A percentile compares a stretch with the other conserved stretches of the same genome.
Evolutionary conservation across 2,888 invertebrate genomes (phyloP).

Genomic region (Aphodius granarius): DNA sequence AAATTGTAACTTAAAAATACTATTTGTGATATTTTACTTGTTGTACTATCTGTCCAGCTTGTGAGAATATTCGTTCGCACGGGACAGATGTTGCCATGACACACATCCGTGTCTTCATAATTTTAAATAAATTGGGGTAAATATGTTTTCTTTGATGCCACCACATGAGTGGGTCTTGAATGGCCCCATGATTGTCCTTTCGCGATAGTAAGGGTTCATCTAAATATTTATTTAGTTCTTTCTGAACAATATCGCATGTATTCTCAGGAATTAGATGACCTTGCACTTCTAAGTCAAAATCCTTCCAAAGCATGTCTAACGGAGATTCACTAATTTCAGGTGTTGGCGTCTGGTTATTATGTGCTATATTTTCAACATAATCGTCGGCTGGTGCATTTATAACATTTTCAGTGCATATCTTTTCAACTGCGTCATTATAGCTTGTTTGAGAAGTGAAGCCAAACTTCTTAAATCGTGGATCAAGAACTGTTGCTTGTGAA

Average conservation of each 20-base stretch:
- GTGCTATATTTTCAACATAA: too few species aligned
- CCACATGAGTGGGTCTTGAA: conserved; percentile 33
- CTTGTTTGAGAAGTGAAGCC: background rate
- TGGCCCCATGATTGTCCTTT: conserved; percentile 13
- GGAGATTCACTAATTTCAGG: background rate
- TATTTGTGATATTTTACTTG: background rate
- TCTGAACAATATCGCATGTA: background rate
- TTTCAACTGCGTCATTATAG: background rate
- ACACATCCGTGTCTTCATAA: conserved; percentile 33
- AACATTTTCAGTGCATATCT: background rate
- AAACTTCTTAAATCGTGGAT: background rate
- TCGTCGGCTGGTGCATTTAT: background rate
- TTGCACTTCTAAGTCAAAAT: background rate
- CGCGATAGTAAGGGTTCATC: conserved; percentile 30
- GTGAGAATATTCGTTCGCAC: conserved; percentile 37
- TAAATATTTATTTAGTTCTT: conserved; percentile 23
- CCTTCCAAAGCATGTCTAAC: background rate
- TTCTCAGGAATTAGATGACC: background rate
- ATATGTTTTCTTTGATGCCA: conserved; percentile 31
- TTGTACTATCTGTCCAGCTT: conserved; percentile 30
- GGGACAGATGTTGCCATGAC: conserved; percentile 37
- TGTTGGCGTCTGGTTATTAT: background rate
- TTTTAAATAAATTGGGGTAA: conserved; percentile 32
- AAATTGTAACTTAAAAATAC: background rate
- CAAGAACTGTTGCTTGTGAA: background rate